Evolutionary conservation across 1,140 invertebrate genomes (phyloP).

Genomic region (Pissodes strobi): DNA sequence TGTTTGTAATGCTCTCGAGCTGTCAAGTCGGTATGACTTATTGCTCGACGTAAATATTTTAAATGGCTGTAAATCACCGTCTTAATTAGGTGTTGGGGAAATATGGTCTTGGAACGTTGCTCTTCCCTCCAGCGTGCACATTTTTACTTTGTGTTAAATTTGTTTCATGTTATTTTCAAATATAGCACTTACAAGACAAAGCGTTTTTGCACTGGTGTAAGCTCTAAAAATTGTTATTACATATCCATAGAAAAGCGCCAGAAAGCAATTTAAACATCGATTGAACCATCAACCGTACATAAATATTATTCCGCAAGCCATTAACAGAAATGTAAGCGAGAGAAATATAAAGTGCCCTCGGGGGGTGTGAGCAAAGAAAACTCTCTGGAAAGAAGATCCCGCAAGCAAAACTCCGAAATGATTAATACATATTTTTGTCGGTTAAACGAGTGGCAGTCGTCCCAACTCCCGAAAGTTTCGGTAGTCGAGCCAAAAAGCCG

Average conservation of each 20-base stretch:
- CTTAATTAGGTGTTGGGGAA: conserved; percentile 30
- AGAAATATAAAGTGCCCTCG: conserved; percentile 15
- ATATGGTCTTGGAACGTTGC: conserved; percentile 1
- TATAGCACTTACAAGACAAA: background rate
- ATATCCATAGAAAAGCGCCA: too few species aligned
- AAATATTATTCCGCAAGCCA: conserved; percentile 15
- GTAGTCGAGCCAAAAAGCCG: conserved; percentile 17
- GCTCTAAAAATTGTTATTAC: too few species aligned
- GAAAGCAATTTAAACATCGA: too few species aligned
- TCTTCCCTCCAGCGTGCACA: conserved; percentile 6
- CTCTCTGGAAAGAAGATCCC: conserved; percentile 22
- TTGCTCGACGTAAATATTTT: conserved; percentile 26
- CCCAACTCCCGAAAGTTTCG: conserved; percentile 11
- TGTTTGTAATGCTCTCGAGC: conserved; percentile 16
- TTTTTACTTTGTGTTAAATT: background rate
- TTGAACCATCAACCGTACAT: conserved; percentile 3
- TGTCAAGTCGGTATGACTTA: conserved; percentile 27
- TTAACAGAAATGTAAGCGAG: conserved; percentile 14
- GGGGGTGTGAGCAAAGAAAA: conserved; percentile 12
- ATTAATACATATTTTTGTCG: conserved; percentile 33
- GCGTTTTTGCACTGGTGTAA: too few species aligned
- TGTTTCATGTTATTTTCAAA: background rate
- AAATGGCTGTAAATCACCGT: conserved; percentile 26
- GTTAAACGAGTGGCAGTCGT: conserved; percentile 25
- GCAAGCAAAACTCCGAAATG: conserved; percentile 26